Conservation (phyloP, 2,113 vertebrate genomes). For the Chloropsis cyanopogon region DNA sequence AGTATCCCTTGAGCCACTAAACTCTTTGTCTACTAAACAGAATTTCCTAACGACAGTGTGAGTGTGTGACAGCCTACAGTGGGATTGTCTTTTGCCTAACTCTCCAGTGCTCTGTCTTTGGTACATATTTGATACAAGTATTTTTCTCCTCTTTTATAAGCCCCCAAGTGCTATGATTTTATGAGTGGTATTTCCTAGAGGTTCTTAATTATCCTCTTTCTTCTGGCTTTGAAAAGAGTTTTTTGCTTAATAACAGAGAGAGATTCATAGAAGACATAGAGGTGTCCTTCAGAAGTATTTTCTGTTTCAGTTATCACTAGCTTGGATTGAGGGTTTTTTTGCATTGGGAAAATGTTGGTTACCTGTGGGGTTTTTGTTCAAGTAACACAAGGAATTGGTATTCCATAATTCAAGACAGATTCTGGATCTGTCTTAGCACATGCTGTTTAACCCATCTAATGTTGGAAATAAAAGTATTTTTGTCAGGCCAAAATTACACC, state of each 20-base stretch:
- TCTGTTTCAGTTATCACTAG: neutral
- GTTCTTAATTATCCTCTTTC: neutral
- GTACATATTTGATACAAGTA: neutral
- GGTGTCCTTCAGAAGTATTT: neutral
- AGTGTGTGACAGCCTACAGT: neutral
- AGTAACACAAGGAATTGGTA: neutral
- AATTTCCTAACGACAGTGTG: neutral
- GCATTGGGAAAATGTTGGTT: neutral
- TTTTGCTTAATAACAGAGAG: neutral
- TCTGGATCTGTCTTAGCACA: neutral
- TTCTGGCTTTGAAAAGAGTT: neutral
- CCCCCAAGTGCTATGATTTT: neutral
- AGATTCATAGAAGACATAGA: neutral
- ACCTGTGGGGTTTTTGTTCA: neutral
- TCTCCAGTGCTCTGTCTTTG: neutral
- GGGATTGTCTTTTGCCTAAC: neutral
- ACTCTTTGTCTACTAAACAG: constrained; percentile 25
- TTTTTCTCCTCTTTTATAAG: neutral
- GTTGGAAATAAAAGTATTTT: neutral
- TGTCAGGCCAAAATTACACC: neutral
- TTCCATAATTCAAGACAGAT: neutral
- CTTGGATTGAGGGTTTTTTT: neutral
- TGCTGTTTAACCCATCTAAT: neutral
- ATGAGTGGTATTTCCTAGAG: neutral
- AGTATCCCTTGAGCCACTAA: constrained; percentile 32